These are phyloP conservation scores for Yponomeuta sedellus DNA, from an alignment of 2,888 invertebrate species.

Conservation along the genomic window DNA sequence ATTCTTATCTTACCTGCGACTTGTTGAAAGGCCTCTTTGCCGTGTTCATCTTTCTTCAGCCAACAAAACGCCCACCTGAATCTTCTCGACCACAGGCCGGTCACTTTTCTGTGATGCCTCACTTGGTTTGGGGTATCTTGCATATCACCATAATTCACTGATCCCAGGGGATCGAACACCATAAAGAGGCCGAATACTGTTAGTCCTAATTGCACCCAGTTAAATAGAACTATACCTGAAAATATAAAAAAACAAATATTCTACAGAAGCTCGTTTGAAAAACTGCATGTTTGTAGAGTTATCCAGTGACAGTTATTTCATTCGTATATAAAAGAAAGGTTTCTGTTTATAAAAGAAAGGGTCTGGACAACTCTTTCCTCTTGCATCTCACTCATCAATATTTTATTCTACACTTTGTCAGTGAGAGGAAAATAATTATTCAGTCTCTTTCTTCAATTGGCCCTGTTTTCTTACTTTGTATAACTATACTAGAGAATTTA, in stretches of 20 bases:
- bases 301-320: too few relatives aligned
- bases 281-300: neutral
- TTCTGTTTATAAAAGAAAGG: too few relatives aligned
- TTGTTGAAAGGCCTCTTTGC: constrained; percentile 86
- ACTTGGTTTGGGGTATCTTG: constrained; percentile 80
- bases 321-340: too few relatives aligned
- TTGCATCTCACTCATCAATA: too few relatives aligned
- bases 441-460: too few relatives aligned
- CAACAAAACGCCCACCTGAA: constrained; percentile 87
- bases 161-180: constrained; percentile 89
- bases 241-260: constrained; percentile 19
- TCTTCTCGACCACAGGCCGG: constrained; percentile 83
- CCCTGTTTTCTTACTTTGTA: constrained; percentile 79
- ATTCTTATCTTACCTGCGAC: constrained; percentile 78
- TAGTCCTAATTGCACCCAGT: constrained; percentile 86
- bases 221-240: constrained; percentile 84
- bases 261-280: neutral
- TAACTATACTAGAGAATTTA: constrained; percentile 82
- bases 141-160: constrained; percentile 78
- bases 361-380: too few relatives aligned
- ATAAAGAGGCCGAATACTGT: constrained; percentile 85
- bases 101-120: constrained; percentile 81
- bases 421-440: too few relatives aligned
- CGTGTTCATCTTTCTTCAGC: constrained; percentile 83
- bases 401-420: too few relatives aligned